Percentiles rank a stretch among this genome's conserved stretches.
phyloP scores from a whole-genome alignment of 2,113 vertebrate species.

The Gallinago media region DNA sequence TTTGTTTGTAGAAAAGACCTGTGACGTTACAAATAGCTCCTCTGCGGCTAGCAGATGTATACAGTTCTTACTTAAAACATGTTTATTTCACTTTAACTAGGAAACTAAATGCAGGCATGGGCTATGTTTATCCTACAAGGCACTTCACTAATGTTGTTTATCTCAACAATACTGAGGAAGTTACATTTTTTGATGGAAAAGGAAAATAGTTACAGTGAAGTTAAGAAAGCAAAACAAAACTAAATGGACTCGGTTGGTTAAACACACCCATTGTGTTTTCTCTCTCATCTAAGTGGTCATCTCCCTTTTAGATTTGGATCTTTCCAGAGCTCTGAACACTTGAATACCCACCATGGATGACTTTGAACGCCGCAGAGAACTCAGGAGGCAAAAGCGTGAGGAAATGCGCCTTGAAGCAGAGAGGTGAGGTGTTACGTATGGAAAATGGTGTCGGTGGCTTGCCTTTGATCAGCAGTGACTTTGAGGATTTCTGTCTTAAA shows the following conservation, averaged over 20 bases:
- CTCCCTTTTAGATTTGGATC: slow-evolving; percentile 44
- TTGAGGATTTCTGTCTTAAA: neutral
- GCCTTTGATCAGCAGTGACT: neutral
- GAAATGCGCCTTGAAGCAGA: slow-evolving; percentile 97
- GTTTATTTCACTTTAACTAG: slow-evolving; percentile 52
- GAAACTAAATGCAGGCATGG: neutral
- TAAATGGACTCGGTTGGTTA: neutral
- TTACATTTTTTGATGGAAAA: slow-evolving; percentile 46
- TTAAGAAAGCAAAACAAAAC: neutral
- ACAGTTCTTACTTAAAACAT: slow-evolving; percentile 27
- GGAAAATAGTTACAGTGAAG: neutral
- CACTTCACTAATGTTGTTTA: slow-evolving; percentile 51
- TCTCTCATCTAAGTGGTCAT: neutral
- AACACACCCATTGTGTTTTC: neutral
- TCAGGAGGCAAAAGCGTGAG: slow-evolving; percentile 97
- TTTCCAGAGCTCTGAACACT: slow-evolving; percentile 20
- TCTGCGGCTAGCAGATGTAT: slow-evolving; percentile 23
- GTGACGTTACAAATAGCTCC: slow-evolving; percentile 22
- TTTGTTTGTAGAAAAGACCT: slow-evolving; percentile 30
- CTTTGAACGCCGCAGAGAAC: slow-evolving; percentile 95
- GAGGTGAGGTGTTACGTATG: slow-evolving; percentile 78
- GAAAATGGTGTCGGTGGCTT: neutral
- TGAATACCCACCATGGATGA: slow-evolving; percentile 88
- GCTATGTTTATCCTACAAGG: slow-evolving; percentile 42
- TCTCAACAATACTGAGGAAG: neutral